phyloP scores from a whole-genome alignment of 2,113 vertebrate genomes.

The Theristicus caerulescens region DNA sequence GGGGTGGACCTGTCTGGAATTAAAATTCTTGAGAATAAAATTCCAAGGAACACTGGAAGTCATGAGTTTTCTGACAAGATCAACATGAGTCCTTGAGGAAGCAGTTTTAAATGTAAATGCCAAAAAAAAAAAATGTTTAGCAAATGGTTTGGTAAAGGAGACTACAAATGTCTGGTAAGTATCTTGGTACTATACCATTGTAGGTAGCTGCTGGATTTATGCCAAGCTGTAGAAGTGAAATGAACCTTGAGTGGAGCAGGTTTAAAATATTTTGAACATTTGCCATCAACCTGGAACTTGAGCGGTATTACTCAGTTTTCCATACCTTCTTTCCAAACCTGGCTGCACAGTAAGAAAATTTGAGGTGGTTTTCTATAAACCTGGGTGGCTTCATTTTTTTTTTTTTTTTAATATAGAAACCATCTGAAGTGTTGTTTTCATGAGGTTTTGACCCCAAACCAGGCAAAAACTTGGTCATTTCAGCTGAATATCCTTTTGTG shows the following conservation, averaged over 20 bases:
- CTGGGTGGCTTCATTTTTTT: background rate
- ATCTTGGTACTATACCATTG: slow-evolving; percentile 14
- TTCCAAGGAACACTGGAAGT: background rate
- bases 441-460: slow-evolving; percentile 40
- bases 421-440: slow-evolving; percentile 37
- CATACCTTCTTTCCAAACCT: slow-evolving; percentile 44
- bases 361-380: slow-evolving; percentile 50
- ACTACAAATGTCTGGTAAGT: slow-evolving; percentile 1
- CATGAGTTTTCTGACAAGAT: slow-evolving; percentile 7
- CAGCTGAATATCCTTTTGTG: slow-evolving; percentile 41
- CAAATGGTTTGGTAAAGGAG: background rate
- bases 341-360: slow-evolving; percentile 25
- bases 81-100: background rate
- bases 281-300: slow-evolving; percentile 40
- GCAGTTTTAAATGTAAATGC: background rate
- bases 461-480: slow-evolving; percentile 47
- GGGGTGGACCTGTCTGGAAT: background rate
- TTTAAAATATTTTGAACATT: slow-evolving; percentile 45
- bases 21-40: background rate
- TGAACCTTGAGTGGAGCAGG: slow-evolving; percentile 8
- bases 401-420: slow-evolving; percentile 12
- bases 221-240: slow-evolving; percentile 32
- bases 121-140: background rate
- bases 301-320: slow-evolving; percentile 48
- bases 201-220: slow-evolving; percentile 28